Conservation (phyloP, 2,888 invertebrate genomes). For the Encarsia formosa region DNA sequence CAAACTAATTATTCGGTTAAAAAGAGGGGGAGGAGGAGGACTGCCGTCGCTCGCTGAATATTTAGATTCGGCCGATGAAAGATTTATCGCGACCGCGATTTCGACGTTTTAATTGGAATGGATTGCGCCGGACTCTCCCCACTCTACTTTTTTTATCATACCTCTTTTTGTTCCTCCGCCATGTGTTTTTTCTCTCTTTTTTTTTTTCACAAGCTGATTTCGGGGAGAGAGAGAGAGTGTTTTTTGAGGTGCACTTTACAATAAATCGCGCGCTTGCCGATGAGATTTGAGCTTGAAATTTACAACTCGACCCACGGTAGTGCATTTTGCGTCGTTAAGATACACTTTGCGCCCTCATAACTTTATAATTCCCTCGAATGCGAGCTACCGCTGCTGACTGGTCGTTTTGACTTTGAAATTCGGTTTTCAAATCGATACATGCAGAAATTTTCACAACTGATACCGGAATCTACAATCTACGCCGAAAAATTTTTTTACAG, state of each 20-base stretch:
- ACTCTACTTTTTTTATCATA: neutral
- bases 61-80: slow-evolving; percentile 28
- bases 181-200: slow-evolving; percentile 2
- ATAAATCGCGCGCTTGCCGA: slow-evolving; percentile 9
- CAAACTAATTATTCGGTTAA: slow-evolving; percentile 34
- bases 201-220: slow-evolving; percentile 8
- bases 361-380: no score
- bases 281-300: no score
- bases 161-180: slow-evolving; percentile 13
- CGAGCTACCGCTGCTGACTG: no score
- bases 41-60: slow-evolving; percentile 28
- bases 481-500: no score
- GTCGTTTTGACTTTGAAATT: no score
- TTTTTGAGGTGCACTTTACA: neutral
- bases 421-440: no score
- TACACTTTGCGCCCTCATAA: no score
- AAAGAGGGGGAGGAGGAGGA: no score
- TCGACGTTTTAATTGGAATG: slow-evolving; percentile 28
- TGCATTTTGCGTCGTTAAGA: no score
- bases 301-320: no score
- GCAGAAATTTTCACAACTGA: no score
- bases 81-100: slow-evolving; percentile 28
- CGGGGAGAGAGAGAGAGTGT: neutral
- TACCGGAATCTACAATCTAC: no score
- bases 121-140: slow-evolving; percentile 5